A percentile compares a stretch with the other conserved stretches of the same genome.
phyloP scores from a whole-genome alignment of 2,888 invertebrate genomes.

The Lysandra bellargus region DNA sequence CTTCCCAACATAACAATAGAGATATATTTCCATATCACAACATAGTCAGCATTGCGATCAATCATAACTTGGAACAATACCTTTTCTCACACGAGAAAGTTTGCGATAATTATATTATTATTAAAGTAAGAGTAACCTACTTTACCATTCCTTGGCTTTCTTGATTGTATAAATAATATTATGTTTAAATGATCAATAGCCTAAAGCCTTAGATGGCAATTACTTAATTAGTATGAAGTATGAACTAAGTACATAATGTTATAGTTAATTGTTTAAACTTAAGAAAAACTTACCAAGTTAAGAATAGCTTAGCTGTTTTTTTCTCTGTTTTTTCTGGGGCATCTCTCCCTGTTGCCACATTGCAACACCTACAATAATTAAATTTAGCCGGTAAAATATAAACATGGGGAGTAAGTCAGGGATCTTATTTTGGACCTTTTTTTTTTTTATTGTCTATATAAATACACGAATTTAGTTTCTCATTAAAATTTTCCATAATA shows the following conservation, averaged over 20 bases:
- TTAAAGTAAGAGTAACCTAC: slow-evolving; percentile 14
- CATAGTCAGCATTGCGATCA: not conserved
- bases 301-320: no score
- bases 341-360: no score
- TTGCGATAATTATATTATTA: not conserved
- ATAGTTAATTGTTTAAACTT: not conserved
- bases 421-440: not conserved
- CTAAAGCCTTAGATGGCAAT: not conserved
- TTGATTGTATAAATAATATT: not conserved
- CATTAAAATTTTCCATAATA: no score
- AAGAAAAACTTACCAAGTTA: not conserved
- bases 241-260: not conserved
- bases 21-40: not conserved
- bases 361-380: no score
- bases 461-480: no score
- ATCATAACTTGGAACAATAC: not conserved
- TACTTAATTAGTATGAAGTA: not conserved
- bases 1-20: not conserved
- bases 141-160: not conserved
- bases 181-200: not conserved
- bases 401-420: not conserved
- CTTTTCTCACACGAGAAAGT: not conserved
- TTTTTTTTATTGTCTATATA: not conserved
- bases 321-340: no score
- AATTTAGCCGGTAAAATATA: not conserved